Percentiles rank a stretch among this genome's conserved stretches.
phyloP scores from a whole-genome alignment of 2,797 vertebrate species.

The Gymnocypris eckloni region DNA sequence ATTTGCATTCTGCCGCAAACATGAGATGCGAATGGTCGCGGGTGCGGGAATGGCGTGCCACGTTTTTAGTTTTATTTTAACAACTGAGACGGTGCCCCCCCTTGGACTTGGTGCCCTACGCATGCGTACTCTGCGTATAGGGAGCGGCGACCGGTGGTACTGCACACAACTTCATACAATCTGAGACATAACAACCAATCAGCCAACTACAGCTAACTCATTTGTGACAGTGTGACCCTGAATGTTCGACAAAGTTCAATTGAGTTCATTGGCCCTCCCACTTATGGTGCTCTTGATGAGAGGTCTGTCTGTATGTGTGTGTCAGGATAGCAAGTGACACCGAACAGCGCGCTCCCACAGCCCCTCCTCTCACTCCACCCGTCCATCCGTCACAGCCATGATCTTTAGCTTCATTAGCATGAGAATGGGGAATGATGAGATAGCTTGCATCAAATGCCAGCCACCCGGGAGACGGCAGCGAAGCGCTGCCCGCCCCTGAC shows the following conservation, averaged over 20 bases:
- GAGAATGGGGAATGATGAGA: constrained; percentile 76
- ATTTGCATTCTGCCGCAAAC: no score
- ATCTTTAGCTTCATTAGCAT: constrained; percentile 80
- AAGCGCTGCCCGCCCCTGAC: constrained; percentile 50
- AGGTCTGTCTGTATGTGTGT: constrained; percentile 6
- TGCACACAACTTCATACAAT: no score
- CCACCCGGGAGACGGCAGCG: constrained; percentile 56
- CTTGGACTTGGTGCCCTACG: no score
- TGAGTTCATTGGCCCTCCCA: constrained; percentile 1
- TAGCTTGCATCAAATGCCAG: constrained; percentile 70
- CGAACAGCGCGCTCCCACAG: not conserved
- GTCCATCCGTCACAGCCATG: constrained; percentile 62
- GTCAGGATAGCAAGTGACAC: constrained; percentile 27
- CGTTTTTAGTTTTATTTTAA: no score
- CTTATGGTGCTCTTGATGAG: not conserved
- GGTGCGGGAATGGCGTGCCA: no score
- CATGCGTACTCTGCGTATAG: no score
- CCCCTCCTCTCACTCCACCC: constrained; percentile 18
- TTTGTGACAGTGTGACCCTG: constrained; percentile 2
- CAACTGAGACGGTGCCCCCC: no score
- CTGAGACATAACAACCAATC: not conserved
- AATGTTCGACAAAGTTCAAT: not conserved
- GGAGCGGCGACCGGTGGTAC: no score
- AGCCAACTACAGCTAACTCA: not conserved
- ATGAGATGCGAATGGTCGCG: no score